A percentile compares a stretch with the other conserved stretches of the same genome.
Conservation (phyloP, 2,113 vertebrate genomes). For the Apodemus sylvaticus region DNA sequence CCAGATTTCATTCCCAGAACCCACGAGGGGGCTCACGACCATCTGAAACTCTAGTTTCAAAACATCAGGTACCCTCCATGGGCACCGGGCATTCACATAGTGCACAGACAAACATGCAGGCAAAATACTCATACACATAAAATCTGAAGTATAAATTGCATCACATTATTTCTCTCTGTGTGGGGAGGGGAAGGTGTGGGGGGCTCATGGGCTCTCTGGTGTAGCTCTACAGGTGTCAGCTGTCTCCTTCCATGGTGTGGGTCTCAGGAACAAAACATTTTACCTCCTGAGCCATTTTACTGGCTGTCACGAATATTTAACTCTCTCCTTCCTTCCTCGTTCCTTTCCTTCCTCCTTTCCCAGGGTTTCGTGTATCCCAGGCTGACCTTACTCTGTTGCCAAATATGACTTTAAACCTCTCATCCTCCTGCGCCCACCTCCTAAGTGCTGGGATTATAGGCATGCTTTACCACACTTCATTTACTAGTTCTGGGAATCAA, state of each 20-base stretch:
- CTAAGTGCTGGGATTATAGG: background rate
- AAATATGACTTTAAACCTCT: background rate
- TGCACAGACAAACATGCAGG: background rate
- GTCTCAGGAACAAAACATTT: background rate
- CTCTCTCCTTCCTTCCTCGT: background rate
- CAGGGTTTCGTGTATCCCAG: background rate
- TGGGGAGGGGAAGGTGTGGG: background rate
- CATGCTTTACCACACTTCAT: background rate
- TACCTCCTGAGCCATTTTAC: background rate
- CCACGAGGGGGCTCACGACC: background rate
- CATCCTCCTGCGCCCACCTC: background rate
- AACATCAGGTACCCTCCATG: background rate
- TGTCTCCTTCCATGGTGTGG: background rate
- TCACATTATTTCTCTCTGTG: background rate
- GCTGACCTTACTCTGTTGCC: background rate
- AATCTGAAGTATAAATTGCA: background rate
- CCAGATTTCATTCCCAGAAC: background rate
- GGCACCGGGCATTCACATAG: background rate
- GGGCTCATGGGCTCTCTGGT: background rate
- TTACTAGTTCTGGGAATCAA: too few relatives aligned
- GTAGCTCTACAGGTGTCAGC: background rate
- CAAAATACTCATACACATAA: background rate
- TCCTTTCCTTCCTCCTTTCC: background rate
- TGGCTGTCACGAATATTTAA: background rate
- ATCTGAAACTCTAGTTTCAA: too few relatives aligned